Base-by-base conservation (phyloP, 23 tunicate genomes). In the Trididemnum nubilum region DNA sequence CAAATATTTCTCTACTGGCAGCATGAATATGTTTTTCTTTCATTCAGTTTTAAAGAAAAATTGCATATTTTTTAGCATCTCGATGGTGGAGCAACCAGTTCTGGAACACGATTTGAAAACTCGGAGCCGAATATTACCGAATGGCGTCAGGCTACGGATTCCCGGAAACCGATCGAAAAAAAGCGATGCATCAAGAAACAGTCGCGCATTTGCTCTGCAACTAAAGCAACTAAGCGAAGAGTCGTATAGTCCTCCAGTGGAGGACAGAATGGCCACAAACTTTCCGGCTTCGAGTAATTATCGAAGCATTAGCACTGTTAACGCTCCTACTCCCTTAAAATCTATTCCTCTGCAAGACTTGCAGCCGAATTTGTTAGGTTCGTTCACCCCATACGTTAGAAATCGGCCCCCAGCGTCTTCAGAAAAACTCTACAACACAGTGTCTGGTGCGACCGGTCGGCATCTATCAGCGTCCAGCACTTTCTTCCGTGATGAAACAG, bases 121-220 rank as follows among this genome's bases (percentile, higher is more conserved):
- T n/a, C 81, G 61, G 2, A 35, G 19, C 7, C 25, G 30, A 2
- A 9, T 40, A 5, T 12, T 40, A 18, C 30, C 57, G 2, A 27
- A 30, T 28, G 37, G 39, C 52, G 34, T 64, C 2, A 78, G 57
- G 36, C 44, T 78, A 60, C 58, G 84, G 52, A 31, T 54, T 25
- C 78, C 78, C 19, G 32, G 57, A 38, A 64, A 22, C 30, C 49
- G 65, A 15, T 44, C 79, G 9, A 91, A 85, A 71, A 83, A 83
- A 44, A 64, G 72, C 59, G 84, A 86, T 34, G 88, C 88, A 0
- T 77, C 88, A 21, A 77, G 85, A 60, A 86, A 86, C 69, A 92
- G 88, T 77, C 92, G 84, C 1, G 92, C 88, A 0, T 86, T 86
- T 73, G 97, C 88, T 24, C 38, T 74, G 37, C 83, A 79, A 23